phyloP scores from a whole-genome alignment of 2,113 vertebrate genomes.

The Morone saxatilis region DNA sequence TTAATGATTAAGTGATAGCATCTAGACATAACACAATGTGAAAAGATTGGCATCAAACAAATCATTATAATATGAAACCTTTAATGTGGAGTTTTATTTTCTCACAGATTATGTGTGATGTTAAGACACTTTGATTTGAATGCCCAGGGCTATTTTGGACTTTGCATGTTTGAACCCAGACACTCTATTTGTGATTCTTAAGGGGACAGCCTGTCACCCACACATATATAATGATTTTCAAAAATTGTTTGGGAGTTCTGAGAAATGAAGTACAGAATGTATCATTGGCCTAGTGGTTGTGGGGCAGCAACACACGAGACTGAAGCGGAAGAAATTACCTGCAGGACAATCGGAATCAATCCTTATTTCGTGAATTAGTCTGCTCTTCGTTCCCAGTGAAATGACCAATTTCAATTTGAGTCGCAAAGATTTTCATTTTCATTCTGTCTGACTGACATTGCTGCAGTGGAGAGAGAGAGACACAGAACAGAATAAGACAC shows the following conservation, averaged over 20 bases:
- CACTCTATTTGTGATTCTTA: background rate
- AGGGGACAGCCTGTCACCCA: background rate
- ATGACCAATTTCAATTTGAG: slow-evolving; percentile 64
- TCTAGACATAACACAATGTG: too few species aligned
- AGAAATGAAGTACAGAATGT: background rate
- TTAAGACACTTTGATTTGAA: background rate
- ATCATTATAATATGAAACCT: too few species aligned
- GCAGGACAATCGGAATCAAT: slow-evolving; percentile 43
- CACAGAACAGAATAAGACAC: background rate
- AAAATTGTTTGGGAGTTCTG: background rate
- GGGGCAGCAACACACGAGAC: slow-evolving; percentile 5
- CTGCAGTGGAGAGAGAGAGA: background rate
- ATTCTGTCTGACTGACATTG: slow-evolving; percentile 33
- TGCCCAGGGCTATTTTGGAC: background rate
- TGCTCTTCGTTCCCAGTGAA: slow-evolving; percentile 19
- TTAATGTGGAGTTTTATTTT: too few species aligned
- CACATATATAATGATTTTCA: slow-evolving; percentile 1
- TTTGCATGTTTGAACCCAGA: background rate
- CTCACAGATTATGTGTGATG: background rate
- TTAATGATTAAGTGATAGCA: background rate
- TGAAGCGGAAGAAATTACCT: slow-evolving; percentile 19
- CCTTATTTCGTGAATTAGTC: slow-evolving; percentile 42
- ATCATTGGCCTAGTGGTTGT: background rate
- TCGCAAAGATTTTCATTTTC: slow-evolving; percentile 53
- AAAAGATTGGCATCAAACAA: too few species aligned